Conservation (phyloP, 2,113 vertebrate genomes). For the Takifugu flavidus region DNA sequence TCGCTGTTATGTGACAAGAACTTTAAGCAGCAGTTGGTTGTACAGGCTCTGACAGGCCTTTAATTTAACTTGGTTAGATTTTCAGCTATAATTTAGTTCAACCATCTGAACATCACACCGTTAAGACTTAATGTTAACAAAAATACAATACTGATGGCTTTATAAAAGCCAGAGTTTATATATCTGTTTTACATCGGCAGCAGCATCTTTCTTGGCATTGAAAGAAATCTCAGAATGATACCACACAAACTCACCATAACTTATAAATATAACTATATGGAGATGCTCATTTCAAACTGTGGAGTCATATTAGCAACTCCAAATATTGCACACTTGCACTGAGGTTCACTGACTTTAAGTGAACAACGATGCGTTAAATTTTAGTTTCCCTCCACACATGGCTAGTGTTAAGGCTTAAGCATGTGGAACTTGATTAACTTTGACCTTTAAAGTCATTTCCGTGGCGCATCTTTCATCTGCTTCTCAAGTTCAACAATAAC, state of each 20-base stretch:
- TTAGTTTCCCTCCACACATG: not conserved
- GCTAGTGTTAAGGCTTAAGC: too few relatives aligned
- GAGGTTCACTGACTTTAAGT: too few relatives aligned
- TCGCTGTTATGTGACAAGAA: too few relatives aligned
- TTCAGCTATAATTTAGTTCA: too few relatives aligned
- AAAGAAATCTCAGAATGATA: not conserved
- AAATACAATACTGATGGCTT: constrained; percentile 34
- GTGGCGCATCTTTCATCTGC: not conserved
- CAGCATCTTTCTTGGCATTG: not conserved
- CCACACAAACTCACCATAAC: not conserved
- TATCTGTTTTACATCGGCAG: constrained; percentile 13
- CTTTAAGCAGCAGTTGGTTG: too few relatives aligned
- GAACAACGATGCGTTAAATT: not conserved
- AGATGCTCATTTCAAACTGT: not conserved
- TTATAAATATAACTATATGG: not conserved
- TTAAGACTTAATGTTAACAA: not conserved
- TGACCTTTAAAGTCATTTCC: not conserved
- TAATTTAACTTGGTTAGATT: constrained; percentile 5
- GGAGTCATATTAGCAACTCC: too few relatives aligned
- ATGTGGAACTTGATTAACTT: too few relatives aligned
- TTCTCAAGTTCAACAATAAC: constrained; percentile 16
- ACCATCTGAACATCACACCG: not conserved
- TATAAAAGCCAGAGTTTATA: constrained; percentile 44
- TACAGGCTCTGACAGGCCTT: constrained; percentile 11
- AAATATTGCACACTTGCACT: too few relatives aligned